Percentiles rank a stretch among this genome's conserved stretches.
Evolutionary conservation across 2,888 invertebrate genomes (phyloP).

Genomic region (Drosophila trichaetosa): DNA sequence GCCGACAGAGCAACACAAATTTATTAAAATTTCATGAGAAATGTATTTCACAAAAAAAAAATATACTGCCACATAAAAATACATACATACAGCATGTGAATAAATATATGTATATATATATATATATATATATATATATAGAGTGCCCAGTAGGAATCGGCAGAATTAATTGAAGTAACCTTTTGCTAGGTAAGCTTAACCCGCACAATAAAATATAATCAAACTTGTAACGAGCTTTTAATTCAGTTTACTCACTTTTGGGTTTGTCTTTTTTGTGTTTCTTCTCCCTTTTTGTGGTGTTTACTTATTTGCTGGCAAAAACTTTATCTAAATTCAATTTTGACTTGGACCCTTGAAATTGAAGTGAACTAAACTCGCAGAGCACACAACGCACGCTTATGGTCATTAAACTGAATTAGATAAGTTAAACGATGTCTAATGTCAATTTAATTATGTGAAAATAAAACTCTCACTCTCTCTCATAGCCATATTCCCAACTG

Average conservation of each 20-base stretch:
- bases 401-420: slow-evolving; percentile 62
- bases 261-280: slow-evolving; percentile 19
- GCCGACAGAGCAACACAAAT: slow-evolving; percentile 25
- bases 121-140: neutral
- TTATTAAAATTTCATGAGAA: slow-evolving; percentile 33
- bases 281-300: slow-evolving; percentile 14
- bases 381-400: slow-evolving; percentile 39
- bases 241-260: slow-evolving; percentile 40
- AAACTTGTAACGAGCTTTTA: slow-evolving; percentile 55
- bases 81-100: slow-evolving; percentile 2
- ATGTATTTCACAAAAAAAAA: slow-evolving; percentile 1
- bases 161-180: neutral
- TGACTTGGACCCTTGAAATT: slow-evolving; percentile 24
- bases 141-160: neutral
- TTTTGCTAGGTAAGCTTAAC: slow-evolving; percentile 26
- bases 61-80: neutral
- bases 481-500: neutral
- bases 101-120: neutral
- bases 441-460: slow-evolving; percentile 74
- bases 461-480: slow-evolving; percentile 25
- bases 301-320: slow-evolving; percentile 29
- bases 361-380: slow-evolving; percentile 2
- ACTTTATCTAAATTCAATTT: slow-evolving; percentile 62
- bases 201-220: slow-evolving; percentile 1
- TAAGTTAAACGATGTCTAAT: slow-evolving; percentile 71